Base-by-base conservation (phyloP, 2,888 invertebrate species). In the Acanthacorydalis orientalis region DNA sequence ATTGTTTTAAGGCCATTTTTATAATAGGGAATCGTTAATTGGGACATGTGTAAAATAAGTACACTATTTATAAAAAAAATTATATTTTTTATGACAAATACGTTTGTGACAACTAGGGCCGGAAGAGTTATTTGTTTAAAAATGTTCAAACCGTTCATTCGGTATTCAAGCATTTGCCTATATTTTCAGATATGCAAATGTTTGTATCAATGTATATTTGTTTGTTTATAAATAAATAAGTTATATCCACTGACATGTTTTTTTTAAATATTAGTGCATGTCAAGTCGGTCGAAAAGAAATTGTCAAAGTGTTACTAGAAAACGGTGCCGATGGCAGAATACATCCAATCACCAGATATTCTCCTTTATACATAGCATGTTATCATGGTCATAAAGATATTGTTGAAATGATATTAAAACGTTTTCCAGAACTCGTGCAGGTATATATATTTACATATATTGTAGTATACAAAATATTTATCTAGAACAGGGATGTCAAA, bases 311-410 rank as follows among this genome's bases (percentile, higher is more conserved):
- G 4, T 69, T 97, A 32, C 64, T 96, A 41, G 81, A 81, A 14
- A 73, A 82, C 48, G 87, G 88, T 2, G 89, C 91, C 0, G 92
- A 93, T 68, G 88, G 90, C 1, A 75, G 91, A 47, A 81, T 83
- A 33, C 92, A 93, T 67, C 82, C 90, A 0, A 84, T 88, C 31
- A 93, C 93, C 2, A 83, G 85, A 59, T 92, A 95, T 64, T 88
- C 91, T 1, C 92, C 95, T 0, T 71, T 96, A 0, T 93, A 95
- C 65, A 84, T 89, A 47, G 87, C 93, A 4, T 83, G 85, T 51
- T 87, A 88, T 58, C 85, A 86, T 59, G 92, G 92, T 0, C 82
- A 87, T 59, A 67, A 71, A 52, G 82, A 83, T 42, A 83, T 91
- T 49, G 83, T 81, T 0, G 78, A 79, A 55, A 61, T 84, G 52